phyloP scores from a whole-genome alignment of 2,888 invertebrate genomes.

The Agrotis ipsilon region DNA sequence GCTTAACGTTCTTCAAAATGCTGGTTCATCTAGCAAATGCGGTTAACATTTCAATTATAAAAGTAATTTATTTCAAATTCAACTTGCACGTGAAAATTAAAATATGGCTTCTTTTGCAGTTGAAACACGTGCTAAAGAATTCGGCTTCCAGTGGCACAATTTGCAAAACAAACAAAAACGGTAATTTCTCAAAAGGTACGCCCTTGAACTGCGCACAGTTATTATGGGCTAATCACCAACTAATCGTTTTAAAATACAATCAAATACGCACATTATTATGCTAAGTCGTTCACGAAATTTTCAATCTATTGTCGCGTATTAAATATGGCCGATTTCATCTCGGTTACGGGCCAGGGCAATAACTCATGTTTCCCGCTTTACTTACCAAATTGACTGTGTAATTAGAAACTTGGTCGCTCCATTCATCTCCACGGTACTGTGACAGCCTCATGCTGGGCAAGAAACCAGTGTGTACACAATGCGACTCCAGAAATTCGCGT shows the following conservation, averaged over 20 bases:
- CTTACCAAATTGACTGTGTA: constrained; percentile 89
- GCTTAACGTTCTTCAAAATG: not conserved
- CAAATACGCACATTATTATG: constrained; percentile 79
- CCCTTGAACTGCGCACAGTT: constrained; percentile 40
- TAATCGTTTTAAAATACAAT: constrained; percentile 81
- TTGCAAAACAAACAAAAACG: constrained; percentile 58
- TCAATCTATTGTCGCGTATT: constrained; percentile 77
- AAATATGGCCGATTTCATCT: constrained; percentile 86
- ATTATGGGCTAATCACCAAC: constrained; percentile 78
- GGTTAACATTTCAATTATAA: not conserved
- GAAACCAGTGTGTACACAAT: constrained; percentile 88
- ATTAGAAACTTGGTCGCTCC: constrained; percentile 84
- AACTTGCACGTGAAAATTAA: not conserved
- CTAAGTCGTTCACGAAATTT: constrained; percentile 75
- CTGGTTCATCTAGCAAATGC: not conserved
- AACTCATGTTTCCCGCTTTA: constrained; percentile 87
- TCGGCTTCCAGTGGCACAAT: constrained; percentile 44
- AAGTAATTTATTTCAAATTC: not conserved
- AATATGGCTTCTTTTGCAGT: not conserved
- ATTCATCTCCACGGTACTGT: constrained; percentile 80
- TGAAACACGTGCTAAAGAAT: constrained; percentile 38
- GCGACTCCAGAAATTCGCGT: constrained; percentile 86
- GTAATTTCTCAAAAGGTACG: constrained; percentile 50
- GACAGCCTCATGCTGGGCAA: constrained; percentile 86
- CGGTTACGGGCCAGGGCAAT: constrained; percentile 84